These are phyloP conservation scores for Oxystoma pomonae DNA, from an alignment of 2,888 invertebrate genomes.

Conservation along the genomic window DNA sequence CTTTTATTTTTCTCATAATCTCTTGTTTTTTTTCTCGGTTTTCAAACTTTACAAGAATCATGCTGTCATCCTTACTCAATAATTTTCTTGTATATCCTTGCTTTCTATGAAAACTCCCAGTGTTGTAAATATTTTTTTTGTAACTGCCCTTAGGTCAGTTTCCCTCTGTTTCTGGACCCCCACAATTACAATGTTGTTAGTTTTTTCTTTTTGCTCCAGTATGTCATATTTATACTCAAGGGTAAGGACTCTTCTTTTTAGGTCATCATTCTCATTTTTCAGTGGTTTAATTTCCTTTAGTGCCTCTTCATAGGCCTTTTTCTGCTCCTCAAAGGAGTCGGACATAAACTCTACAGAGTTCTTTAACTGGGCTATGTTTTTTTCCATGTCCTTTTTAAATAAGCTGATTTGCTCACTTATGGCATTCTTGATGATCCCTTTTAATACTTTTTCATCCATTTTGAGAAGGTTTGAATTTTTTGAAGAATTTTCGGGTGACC, in stretches of 20 bases:
- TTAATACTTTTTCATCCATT: constrained; percentile 10
- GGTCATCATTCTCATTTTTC: constrained; percentile 11
- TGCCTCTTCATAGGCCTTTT: constrained; percentile 1
- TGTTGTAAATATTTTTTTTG: constrained; percentile 2
- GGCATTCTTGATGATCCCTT: constrained; percentile 5
- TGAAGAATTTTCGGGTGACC: neutral
- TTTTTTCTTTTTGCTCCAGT: constrained; percentile 10
- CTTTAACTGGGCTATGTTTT: constrained; percentile 5
- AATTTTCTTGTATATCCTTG: constrained; percentile 4
- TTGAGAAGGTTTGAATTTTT: neutral
- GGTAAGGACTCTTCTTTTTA: constrained; percentile 9
- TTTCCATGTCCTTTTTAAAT: constrained; percentile 7
- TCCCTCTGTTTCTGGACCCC: constrained; percentile 15
- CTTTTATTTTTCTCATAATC: constrained; percentile 5
- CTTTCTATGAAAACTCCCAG: neutral
- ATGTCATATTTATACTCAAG: constrained; percentile 13
- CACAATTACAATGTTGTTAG: constrained; percentile 12
- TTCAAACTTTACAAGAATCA: constrained; percentile 9
- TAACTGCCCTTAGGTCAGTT: neutral
- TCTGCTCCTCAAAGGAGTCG: constrained; percentile 14
- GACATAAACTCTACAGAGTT: constrained; percentile 14
- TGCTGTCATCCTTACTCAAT: constrained; percentile 1
- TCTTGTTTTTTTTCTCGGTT: constrained; percentile 3
- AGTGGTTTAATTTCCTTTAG: constrained; percentile 6
- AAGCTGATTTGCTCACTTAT: constrained; percentile 3